Percentiles rank a stretch among this genome's conserved stretches.
phyloP scores from a whole-genome alignment of 2,888 invertebrate species.

The Drosophila nr. medialis region DNA sequence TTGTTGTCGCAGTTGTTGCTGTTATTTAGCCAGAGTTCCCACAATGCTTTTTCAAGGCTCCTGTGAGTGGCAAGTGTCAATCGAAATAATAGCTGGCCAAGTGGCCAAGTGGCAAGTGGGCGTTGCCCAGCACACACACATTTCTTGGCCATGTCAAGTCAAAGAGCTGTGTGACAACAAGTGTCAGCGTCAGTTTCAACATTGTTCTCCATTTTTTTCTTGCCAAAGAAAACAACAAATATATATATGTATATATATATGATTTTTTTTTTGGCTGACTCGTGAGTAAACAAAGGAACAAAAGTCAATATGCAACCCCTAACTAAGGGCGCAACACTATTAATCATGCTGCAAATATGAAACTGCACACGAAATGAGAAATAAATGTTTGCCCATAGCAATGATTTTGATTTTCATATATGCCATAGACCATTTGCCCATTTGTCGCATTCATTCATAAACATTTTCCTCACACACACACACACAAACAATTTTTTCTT shows the following conservation, averaged over 20 bases:
- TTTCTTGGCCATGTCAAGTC: constrained; percentile 60
- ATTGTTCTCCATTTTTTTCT: constrained; percentile 52
- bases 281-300: constrained; percentile 31
- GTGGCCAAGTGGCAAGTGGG: constrained; percentile 63
- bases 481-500: background rate
- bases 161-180: constrained; percentile 72
- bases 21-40: constrained; percentile 47
- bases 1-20: constrained; percentile 69
- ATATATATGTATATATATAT: background rate
- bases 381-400: constrained; percentile 70
- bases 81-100: constrained; percentile 46
- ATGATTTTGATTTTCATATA: constrained; percentile 76
- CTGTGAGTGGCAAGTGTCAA: constrained; percentile 72
- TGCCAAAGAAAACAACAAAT: constrained; percentile 55
- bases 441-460: constrained; percentile 74
- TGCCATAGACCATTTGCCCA: constrained; percentile 40
- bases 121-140: constrained; percentile 47
- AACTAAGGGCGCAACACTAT: constrained; percentile 61
- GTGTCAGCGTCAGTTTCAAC: constrained; percentile 61
- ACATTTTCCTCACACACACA: constrained; percentile 59
- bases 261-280: constrained; percentile 7
- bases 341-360: constrained; percentile 74
- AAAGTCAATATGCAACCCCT: constrained; percentile 70
- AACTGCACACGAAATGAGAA: constrained; percentile 66
- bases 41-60: constrained; percentile 76